Percentiles rank a stretch among this genome's conserved stretches.
phyloP scores from a whole-genome alignment of 2,888 invertebrate genomes.

The Yponomeuta sedellus region DNA sequence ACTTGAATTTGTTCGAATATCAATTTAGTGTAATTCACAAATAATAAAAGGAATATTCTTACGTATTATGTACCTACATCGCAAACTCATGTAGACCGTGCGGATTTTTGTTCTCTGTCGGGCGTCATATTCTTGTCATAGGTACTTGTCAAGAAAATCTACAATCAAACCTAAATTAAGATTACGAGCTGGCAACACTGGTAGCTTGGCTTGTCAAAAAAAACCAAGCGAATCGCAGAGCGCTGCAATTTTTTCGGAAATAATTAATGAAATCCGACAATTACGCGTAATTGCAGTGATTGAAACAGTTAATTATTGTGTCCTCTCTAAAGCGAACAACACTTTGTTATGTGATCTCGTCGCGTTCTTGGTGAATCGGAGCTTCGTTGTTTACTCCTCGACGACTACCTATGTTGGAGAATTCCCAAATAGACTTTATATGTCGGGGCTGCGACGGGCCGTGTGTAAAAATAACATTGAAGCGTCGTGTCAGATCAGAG shows the following conservation, averaged over 20 bases:
- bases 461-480: constrained; percentile 71
- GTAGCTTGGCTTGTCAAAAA: neutral
- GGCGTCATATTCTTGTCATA: no score
- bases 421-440: constrained; percentile 70
- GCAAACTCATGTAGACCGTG: no score
- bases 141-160: no score
- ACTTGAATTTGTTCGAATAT: no score
- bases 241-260: neutral
- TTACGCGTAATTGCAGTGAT: constrained; percentile 6
- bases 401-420: constrained; percentile 58
- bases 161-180: no score
- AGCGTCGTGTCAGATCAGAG: constrained; percentile 49
- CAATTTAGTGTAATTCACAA: no score
- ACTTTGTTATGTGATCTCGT: constrained; percentile 25
- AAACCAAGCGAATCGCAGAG: neutral
- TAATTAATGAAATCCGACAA: constrained; percentile 4
- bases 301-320: neutral
- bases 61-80: no score
- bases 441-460: constrained; percentile 67
- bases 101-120: no score
- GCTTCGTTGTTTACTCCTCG: constrained; percentile 43
- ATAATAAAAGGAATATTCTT: no score
- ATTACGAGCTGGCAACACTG: neutral
- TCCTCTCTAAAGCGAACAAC: neutral
- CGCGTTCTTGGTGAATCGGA: constrained; percentile 26